A percentile compares a stretch with the other conserved stretches of the same genome.
Evolutionary conservation across 2,797 vertebrate species (phyloP).

Genomic region (Botia kubotai): DNA sequence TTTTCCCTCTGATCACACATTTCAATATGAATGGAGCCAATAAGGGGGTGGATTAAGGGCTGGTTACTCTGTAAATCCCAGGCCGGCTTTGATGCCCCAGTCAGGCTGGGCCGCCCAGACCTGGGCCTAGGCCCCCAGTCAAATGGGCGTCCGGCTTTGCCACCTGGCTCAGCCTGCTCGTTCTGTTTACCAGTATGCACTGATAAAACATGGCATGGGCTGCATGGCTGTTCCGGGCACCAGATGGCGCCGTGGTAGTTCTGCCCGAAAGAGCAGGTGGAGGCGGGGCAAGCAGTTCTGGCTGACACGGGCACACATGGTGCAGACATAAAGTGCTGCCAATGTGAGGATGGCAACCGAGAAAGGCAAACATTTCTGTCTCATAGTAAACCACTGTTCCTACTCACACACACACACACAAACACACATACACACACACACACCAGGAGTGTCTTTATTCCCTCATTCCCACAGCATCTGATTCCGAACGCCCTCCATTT

Average conservation of each 20-base stretch:
- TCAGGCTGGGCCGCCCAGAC: slow-evolving; percentile 53
- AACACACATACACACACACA: slow-evolving; percentile 15
- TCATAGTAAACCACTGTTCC: slow-evolving; percentile 38
- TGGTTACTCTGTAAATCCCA: slow-evolving; percentile 85
- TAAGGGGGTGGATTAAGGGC: slow-evolving; percentile 83
- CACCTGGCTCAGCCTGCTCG: slow-evolving; percentile 51
- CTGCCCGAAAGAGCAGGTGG: slow-evolving; percentile 74
- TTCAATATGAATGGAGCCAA: slow-evolving; percentile 89
- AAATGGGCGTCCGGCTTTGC: slow-evolving; percentile 56
- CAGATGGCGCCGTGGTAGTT: slow-evolving; percentile 78
- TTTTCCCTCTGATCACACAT: slow-evolving; percentile 83
- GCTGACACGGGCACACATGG: slow-evolving; percentile 50
- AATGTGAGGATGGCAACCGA: slow-evolving; percentile 63
- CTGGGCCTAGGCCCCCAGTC: slow-evolving; percentile 64
- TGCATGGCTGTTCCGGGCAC: slow-evolving; percentile 71
- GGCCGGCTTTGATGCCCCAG: slow-evolving; percentile 76
- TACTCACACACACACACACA: slow-evolving; percentile 20
- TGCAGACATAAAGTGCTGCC: slow-evolving; percentile 55
- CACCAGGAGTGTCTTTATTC: slow-evolving; percentile 25
- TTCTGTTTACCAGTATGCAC: slow-evolving; percentile 85
- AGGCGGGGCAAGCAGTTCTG: slow-evolving; percentile 64
- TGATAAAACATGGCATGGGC: slow-evolving; percentile 80
- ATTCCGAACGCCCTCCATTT: slow-evolving; percentile 41
- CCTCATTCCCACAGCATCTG: slow-evolving; percentile 36
- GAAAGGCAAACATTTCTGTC: slow-evolving; percentile 43